These are phyloP conservation scores for Brachionus plicatilis DNA, from an alignment of 1,140 invertebrate genomes.

Conservation along the genomic window DNA sequence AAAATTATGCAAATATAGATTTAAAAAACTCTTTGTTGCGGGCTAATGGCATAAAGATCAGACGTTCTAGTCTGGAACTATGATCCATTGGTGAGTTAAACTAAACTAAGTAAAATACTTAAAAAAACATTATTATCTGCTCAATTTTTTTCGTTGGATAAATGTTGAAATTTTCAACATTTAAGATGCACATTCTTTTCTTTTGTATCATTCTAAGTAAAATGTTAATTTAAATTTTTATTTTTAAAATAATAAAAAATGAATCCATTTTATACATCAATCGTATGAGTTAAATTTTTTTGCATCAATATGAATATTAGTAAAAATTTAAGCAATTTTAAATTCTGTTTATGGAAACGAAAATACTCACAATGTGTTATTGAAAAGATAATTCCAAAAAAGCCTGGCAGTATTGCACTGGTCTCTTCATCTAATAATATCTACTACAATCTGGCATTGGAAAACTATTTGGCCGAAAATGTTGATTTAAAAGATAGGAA, in stretches of 20 bases:
- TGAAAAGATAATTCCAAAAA: conserved; percentile 17
- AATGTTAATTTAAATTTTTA: not conserved
- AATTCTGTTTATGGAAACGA: not conserved
- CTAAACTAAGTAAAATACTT: no score
- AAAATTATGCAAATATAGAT: no score
- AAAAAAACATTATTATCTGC: no score
- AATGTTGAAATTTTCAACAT: no score
- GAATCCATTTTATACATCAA: not conserved
- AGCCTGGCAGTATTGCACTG: not conserved
- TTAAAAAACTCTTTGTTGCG: no score
- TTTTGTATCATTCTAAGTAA: not conserved
- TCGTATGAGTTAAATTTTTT: not conserved
- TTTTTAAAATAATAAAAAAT: not conserved
- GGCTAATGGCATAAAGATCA: no score
- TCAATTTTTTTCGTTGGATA: no score
- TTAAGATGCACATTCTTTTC: not conserved
- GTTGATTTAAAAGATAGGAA: conserved; percentile 59
- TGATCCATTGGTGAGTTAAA: no score
- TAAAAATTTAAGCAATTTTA: not conserved
- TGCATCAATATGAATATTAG: not conserved
- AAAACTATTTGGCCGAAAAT: conserved; percentile 53
- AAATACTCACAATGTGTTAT: not conserved
- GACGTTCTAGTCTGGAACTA: no score
- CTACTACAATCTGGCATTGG: conserved; percentile 28
- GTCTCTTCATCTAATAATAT: conserved; percentile 31